Conservation (phyloP, 2,113 vertebrate species). For the Acinonyx jubatus region DNA sequence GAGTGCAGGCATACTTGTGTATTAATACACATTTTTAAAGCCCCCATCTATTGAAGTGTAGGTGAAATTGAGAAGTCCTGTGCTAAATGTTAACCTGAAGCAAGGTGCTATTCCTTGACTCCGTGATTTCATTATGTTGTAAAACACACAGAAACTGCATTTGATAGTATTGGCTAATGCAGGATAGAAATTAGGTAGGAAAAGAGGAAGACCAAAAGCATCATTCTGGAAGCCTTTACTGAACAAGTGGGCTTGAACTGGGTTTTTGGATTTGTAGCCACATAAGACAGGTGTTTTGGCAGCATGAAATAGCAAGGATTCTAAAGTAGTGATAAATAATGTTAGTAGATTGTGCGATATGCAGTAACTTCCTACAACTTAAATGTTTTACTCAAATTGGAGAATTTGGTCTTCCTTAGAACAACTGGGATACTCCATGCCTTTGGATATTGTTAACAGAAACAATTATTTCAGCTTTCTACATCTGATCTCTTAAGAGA, state of each 20-base stretch:
- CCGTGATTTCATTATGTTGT: not conserved
- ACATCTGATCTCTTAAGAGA: not conserved
- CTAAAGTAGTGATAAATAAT: not conserved
- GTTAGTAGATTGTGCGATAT: not conserved
- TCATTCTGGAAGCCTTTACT: not conserved
- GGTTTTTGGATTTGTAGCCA: not conserved
- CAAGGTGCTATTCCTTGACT: not conserved
- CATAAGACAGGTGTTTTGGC: not conserved
- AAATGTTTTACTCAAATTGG: not conserved
- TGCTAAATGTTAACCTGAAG: not conserved
- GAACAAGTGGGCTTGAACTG: not conserved
- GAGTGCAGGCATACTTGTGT: not conserved
- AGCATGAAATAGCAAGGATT: not conserved
- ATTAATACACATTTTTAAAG: not conserved
- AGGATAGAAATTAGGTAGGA: not conserved
- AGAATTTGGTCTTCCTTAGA: not conserved
- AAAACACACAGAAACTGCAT: not conserved
- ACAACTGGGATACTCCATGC: not conserved
- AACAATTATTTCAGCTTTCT: slow-evolving; percentile 21
- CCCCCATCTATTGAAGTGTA: not conserved
- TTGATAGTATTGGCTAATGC: not conserved
- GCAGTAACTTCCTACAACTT: not conserved
- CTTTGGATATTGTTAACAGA: not conserved
- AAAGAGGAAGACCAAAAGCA: not conserved
- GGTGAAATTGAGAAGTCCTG: not conserved